Evolutionary conservation across 2,888 invertebrate genomes (phyloP).

Genomic region (Cosmia trapezina): DNA sequence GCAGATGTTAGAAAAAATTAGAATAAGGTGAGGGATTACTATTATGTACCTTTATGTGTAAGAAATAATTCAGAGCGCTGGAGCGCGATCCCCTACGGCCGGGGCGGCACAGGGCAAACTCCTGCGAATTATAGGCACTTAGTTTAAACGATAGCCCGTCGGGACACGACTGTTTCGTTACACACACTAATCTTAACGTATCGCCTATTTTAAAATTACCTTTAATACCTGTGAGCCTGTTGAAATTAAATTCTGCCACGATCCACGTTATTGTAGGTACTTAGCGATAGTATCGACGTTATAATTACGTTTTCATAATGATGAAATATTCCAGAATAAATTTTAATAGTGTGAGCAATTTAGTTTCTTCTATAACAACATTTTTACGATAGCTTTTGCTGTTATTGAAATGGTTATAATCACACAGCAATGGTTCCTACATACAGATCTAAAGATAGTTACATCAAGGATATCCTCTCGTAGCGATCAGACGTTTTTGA

Average conservation of each 20-base stretch:
- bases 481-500: not conserved
- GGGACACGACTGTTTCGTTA: conserved; percentile 81
- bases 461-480: not conserved
- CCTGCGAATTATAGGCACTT: conserved; percentile 88
- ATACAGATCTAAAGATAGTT: not conserved
- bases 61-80: conserved; percentile 82
- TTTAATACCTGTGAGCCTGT: conserved; percentile 24
- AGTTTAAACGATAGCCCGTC: conserved; percentile 86
- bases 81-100: conserved; percentile 82
- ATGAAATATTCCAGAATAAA: conserved; percentile 1
- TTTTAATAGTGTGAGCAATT: not conserved
- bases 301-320: conserved; percentile 13
- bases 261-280: conserved; percentile 6
- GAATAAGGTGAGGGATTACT: conserved; percentile 49
- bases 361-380: not conserved
- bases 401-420: not conserved
- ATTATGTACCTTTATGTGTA: conserved; percentile 64
- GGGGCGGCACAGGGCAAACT: conserved; percentile 81
- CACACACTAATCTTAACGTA: conserved; percentile 73
- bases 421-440: not conserved
- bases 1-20: conserved; percentile 30
- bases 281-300: not conserved
- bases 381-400: not conserved
- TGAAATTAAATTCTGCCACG: not conserved
- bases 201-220: conserved; percentile 54